These are phyloP conservation scores for Microchrysa polita DNA, from an alignment of 2,888 invertebrate species.

Conservation along the genomic window DNA sequence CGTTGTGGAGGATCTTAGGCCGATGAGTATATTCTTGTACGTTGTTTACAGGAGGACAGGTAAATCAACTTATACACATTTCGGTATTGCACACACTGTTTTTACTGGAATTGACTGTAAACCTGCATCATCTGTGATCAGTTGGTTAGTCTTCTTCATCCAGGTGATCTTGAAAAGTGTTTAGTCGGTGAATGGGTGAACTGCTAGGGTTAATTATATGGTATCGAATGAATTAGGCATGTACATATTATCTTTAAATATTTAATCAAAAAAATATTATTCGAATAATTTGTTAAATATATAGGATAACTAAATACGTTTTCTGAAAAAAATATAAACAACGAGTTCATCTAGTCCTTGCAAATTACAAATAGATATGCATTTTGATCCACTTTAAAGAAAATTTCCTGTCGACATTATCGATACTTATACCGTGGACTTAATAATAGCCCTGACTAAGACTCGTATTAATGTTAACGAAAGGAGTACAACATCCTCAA, in stretches of 20 bases:
- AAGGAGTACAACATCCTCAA: slow-evolving; percentile 8
- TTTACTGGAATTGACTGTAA: slow-evolving; percentile 32
- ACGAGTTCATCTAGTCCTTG: no score
- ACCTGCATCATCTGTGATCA: slow-evolving; percentile 3
- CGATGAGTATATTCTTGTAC: slow-evolving; percentile 26
- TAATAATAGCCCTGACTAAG: slow-evolving; percentile 38
- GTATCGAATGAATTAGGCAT: not conserved
- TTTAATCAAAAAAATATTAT: no score
- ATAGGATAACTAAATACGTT: no score
- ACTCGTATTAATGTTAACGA: slow-evolving; percentile 22
- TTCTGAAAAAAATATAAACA: no score
- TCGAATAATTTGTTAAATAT: no score
- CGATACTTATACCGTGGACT: slow-evolving; percentile 44
- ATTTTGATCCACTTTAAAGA: no score
- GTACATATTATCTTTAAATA: no score
- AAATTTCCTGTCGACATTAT: slow-evolving; percentile 29
- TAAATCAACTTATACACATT: slow-evolving; percentile 38
- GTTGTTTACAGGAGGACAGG: slow-evolving; percentile 8
- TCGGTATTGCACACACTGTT: slow-evolving; percentile 39
- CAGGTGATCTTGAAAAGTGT: slow-evolving; percentile 13
- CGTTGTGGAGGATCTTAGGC: slow-evolving; percentile 30
- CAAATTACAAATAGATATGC: no score
- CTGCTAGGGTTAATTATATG: not conserved
- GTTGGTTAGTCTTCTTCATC: slow-evolving; percentile 9
- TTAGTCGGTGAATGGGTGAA: not conserved